Percentiles rank a stretch among this genome's conserved stretches.
phyloP scores from a whole-genome alignment of 2,797 vertebrate genomes.

The Galago senegalensis region DNA sequence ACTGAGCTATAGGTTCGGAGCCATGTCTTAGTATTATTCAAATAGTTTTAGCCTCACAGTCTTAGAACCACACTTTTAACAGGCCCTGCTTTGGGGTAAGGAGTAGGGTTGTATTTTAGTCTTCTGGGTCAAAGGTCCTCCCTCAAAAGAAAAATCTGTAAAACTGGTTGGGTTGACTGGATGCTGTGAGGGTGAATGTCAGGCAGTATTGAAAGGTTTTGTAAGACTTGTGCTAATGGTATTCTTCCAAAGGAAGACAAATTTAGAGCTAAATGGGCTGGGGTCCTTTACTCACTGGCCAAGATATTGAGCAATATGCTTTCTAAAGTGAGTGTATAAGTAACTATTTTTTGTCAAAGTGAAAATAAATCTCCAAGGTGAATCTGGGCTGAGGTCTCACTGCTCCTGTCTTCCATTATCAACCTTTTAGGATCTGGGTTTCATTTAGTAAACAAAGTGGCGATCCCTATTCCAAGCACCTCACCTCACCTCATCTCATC shows the following conservation, averaged over 20 bases:
- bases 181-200: not conserved
- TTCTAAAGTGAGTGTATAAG: not conserved
- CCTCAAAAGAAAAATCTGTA: not conserved
- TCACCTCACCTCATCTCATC: not conserved
- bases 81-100: not conserved
- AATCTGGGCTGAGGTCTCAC: not conserved
- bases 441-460: conserved; percentile 40
- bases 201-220: not conserved
- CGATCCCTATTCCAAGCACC: not conserved
- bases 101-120: not conserved
- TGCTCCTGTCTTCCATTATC: not conserved
- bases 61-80: not conserved
- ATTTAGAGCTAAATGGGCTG: not conserved
- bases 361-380: not conserved
- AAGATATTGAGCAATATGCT: not conserved
- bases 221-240: not conserved
- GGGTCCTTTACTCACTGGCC: not conserved
- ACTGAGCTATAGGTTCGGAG: no score
- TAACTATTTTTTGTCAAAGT: not conserved
- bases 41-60: not conserved
- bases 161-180: not conserved
- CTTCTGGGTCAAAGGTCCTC: not conserved
- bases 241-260: not conserved
- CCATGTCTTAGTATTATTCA: not conserved
- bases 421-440: conserved; percentile 19